These are phyloP conservation scores for Noctua janthina DNA, from an alignment of 2,888 invertebrate species.

Conservation along the genomic window DNA sequence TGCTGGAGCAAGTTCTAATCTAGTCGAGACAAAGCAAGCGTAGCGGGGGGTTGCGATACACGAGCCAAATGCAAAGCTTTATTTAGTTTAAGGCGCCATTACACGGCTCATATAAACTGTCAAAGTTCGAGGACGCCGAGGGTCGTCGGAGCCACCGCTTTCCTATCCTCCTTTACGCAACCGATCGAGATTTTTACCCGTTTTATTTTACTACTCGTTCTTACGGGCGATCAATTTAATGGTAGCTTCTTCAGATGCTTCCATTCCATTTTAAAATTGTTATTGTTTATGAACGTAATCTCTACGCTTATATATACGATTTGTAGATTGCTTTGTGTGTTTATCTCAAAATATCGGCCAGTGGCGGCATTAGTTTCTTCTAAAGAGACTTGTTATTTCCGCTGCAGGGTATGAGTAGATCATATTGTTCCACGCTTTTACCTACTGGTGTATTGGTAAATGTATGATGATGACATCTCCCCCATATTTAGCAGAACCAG, in stretches of 20 bases:
- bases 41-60: constrained; percentile 79
- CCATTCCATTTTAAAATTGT: constrained; percentile 56
- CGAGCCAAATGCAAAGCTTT: constrained; percentile 88
- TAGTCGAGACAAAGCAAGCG: constrained; percentile 83
- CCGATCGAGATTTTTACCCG: constrained; percentile 78
- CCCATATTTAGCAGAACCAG: not conserved
- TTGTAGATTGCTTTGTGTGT: constrained; percentile 12
- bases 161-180: constrained; percentile 72
- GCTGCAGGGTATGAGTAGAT: not conserved
- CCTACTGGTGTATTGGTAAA: not conserved
- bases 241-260: constrained; percentile 53
- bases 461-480: not conserved
- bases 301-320: not conserved
- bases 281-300: constrained; percentile 44
- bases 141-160: constrained; percentile 74
- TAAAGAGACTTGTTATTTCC: not conserved
- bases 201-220: constrained; percentile 74
- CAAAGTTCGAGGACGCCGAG: constrained; percentile 85
- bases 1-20: constrained; percentile 78
- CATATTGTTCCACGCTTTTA: not conserved
- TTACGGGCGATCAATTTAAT: constrained; percentile 70
- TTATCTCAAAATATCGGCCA: not conserved
- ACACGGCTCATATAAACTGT: constrained; percentile 90
- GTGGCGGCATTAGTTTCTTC: not conserved
- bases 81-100: constrained; percentile 89